phyloP scores from a whole-genome alignment of 1,140 invertebrate species.

The Pseudomyrmex gracilis region DNA sequence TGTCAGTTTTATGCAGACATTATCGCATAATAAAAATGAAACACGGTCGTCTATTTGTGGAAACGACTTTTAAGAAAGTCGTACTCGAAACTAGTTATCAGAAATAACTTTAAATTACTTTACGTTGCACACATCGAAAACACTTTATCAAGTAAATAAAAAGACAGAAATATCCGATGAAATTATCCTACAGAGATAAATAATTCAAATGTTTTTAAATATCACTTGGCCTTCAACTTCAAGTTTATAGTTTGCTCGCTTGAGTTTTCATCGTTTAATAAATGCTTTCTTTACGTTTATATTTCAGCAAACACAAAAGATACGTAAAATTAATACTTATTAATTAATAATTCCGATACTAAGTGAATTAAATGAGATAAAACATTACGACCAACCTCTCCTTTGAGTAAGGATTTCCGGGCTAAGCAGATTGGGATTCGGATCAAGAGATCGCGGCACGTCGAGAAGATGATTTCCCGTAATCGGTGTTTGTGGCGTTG shows the following conservation, averaged over 20 bases:
- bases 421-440: conserved; percentile 93
- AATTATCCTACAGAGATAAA: conserved; percentile 19
- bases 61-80: conserved; percentile 2
- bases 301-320: conserved; percentile 36
- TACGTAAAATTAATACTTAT: neutral
- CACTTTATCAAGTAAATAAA: conserved; percentile 15
- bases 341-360: too few species aligned
- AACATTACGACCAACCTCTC: conserved; percentile 86
- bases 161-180: neutral
- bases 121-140: neutral
- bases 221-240: neutral
- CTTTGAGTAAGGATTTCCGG: conserved; percentile 91
- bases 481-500: conserved; percentile 87
- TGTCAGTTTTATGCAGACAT: neutral
- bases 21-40: neutral
- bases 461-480: conserved; percentile 91
- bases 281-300: neutral
- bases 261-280: neutral
- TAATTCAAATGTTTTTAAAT: neutral
- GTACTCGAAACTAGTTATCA: conserved; percentile 2
- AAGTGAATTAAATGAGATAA: neutral
- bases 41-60: neutral
- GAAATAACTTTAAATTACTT: conserved; percentile 15
- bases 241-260: too few species aligned
- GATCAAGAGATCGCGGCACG: conserved; percentile 89